These are phyloP conservation scores for Antennarius striatus DNA, from an alignment of 2,113 vertebrate genomes.

Conservation along the genomic window DNA sequence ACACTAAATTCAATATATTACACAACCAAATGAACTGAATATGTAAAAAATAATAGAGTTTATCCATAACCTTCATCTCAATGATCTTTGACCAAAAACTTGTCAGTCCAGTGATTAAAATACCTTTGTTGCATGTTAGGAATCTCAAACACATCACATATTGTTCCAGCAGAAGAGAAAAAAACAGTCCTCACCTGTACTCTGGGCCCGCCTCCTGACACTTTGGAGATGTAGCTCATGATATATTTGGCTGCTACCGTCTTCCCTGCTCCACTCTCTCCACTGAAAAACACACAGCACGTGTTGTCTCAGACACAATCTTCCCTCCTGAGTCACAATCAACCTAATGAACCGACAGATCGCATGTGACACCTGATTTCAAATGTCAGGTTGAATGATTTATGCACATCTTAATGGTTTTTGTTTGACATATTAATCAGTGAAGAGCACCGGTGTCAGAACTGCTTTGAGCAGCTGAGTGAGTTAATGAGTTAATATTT, in stretches of 20 bases:
- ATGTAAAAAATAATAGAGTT: too few relatives aligned
- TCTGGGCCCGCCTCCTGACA: slow-evolving; percentile 93
- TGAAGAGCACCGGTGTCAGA: too few relatives aligned
- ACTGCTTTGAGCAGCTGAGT: too few relatives aligned
- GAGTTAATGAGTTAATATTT: too few relatives aligned
- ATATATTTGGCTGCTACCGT: slow-evolving; percentile 98
- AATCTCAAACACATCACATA: slow-evolving; percentile 9
- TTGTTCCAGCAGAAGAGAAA: not conserved
- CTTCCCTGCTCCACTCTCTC: slow-evolving; percentile 96
- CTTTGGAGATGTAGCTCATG: slow-evolving; percentile 94
- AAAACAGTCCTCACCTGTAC: slow-evolving; percentile 86
- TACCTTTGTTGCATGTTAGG: not conserved
- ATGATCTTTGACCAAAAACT: too few relatives aligned
- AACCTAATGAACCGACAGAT: not conserved
- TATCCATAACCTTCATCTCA: too few relatives aligned
- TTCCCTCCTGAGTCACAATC: not conserved
- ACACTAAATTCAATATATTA: too few relatives aligned
- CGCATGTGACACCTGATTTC: slow-evolving; percentile 7
- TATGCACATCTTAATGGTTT: not conserved
- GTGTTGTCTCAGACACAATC: not conserved
- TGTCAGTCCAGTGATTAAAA: too few relatives aligned
- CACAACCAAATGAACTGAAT: too few relatives aligned
- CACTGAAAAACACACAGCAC: slow-evolving; percentile 75
- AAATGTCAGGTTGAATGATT: not conserved
- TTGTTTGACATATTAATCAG: slow-evolving; percentile 8